These are phyloP conservation scores for Clarias platycephalus DNA, from an alignment of 2,797 vertebrate genomes.

Conservation along the genomic window DNA sequence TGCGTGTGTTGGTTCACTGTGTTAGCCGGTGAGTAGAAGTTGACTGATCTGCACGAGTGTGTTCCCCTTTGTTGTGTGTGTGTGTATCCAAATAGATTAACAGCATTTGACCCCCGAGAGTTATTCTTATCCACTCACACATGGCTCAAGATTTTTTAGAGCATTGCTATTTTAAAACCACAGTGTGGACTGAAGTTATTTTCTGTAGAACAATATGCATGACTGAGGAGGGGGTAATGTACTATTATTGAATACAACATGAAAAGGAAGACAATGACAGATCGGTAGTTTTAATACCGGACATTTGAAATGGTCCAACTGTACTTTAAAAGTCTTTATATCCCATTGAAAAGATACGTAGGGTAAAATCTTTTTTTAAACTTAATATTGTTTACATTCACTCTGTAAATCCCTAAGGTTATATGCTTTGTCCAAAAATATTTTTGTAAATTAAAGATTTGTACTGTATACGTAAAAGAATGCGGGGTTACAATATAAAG, in stretches of 20 bases:
- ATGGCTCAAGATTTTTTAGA: background rate
- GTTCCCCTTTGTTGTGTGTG: slow-evolving; percentile 54
- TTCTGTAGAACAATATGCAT: background rate
- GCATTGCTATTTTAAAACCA: slow-evolving; percentile 31
- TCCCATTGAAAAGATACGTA: background rate
- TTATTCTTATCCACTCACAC: slow-evolving; percentile 43
- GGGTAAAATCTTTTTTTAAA: background rate
- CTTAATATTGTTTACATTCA: background rate
- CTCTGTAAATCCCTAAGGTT: background rate
- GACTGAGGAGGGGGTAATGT: background rate
- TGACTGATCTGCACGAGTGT: slow-evolving; percentile 63
- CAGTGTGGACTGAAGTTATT: background rate
- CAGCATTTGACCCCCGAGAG: slow-evolving; percentile 32
- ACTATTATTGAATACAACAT: background rate
- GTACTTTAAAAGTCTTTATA: background rate
- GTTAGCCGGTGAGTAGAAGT: slow-evolving; percentile 83
- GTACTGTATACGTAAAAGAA: background rate
- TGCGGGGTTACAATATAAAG: background rate
- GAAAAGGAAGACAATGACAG: background rate
- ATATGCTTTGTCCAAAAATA: background rate
- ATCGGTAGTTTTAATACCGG: background rate
- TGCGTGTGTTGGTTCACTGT: slow-evolving; percentile 40
- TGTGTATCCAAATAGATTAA: slow-evolving; percentile 31
- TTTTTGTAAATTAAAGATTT: background rate
- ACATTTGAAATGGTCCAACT: background rate